These are phyloP conservation scores for Diuraphis noxia DNA, from an alignment of 1,140 invertebrate genomes.

Conservation along the genomic window DNA sequence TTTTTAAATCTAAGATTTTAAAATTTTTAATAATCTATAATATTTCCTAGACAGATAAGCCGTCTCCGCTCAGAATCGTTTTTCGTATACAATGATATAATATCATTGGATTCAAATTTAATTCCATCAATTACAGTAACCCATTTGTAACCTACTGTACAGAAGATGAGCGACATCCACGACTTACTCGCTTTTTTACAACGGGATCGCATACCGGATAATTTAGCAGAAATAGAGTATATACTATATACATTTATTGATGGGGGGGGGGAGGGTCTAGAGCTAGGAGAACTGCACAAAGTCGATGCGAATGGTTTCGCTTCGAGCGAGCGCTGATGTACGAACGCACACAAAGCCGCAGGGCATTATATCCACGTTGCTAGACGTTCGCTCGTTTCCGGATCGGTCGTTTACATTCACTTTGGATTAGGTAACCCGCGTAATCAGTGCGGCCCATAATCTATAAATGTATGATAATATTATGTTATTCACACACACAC, in stretches of 20 bases:
- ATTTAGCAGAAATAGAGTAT: not conserved
- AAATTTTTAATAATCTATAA: too few species aligned
- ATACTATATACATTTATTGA: too few species aligned
- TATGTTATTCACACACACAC: not conserved
- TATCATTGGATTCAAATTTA: too few species aligned
- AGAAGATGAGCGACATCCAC: too few species aligned
- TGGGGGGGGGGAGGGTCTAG: too few species aligned
- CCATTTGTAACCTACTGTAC: too few species aligned
- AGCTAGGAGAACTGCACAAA: not conserved
- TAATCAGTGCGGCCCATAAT: not conserved
- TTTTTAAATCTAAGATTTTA: too few species aligned
- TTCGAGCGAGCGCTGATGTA: not conserved
- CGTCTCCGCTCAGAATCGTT: too few species aligned
- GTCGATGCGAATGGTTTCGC: constrained; percentile 7
- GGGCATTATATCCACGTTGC: not conserved
- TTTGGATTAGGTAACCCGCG: constrained; percentile 46
- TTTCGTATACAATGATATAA: too few species aligned
- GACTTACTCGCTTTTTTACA: too few species aligned
- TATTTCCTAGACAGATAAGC: too few species aligned
- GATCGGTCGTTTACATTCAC: constrained; percentile 40
- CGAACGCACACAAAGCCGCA: not conserved
- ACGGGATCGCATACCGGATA: not conserved
- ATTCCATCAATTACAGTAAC: too few species aligned
- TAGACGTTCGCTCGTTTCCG: constrained; percentile 6
- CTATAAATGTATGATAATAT: not conserved